Percentiles rank a stretch among this genome's conserved stretches.
Conservation (phyloP, 2,113 vertebrate genomes). For the Gnathonemus longibarbis region DNA sequence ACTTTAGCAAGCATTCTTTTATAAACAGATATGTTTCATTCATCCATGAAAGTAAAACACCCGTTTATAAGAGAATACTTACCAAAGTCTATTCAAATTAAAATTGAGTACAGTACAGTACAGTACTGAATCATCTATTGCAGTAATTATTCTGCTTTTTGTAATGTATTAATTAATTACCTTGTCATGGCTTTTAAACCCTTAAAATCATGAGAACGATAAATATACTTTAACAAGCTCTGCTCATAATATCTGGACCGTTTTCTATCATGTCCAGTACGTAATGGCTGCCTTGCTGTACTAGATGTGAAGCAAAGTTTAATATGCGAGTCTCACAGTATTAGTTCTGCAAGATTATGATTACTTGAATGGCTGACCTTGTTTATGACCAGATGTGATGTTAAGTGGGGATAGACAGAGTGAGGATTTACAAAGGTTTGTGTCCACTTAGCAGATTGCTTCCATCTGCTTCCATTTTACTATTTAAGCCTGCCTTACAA, state of each 20-base stretch:
- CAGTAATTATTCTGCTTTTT: not conserved
- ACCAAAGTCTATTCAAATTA: not conserved
- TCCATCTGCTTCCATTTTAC: constrained; percentile 25
- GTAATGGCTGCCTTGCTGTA: not conserved
- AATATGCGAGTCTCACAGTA: not conserved
- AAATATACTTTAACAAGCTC: not conserved
- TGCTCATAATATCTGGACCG: not conserved
- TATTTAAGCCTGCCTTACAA: constrained; percentile 33
- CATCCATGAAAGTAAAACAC: not conserved
- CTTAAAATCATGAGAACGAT: not conserved
- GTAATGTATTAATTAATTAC: not conserved
- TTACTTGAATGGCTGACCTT: constrained; percentile 4
- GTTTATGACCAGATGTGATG: not conserved
- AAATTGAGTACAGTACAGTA: not conserved
- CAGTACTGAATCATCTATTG: not conserved
- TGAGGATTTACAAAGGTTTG: constrained; percentile 2
- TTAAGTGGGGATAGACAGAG: not conserved
- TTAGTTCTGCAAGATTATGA: not conserved
- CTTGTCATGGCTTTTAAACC: not conserved
- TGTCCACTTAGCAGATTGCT: not conserved
- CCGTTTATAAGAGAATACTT: not conserved
- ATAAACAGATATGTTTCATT: not conserved
- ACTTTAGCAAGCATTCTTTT: not conserved
- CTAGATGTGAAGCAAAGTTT: not conserved
- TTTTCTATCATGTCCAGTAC: not conserved